phyloP scores from a whole-genome alignment of 2,888 invertebrate genomes.

The Melinopterus prodromus region DNA sequence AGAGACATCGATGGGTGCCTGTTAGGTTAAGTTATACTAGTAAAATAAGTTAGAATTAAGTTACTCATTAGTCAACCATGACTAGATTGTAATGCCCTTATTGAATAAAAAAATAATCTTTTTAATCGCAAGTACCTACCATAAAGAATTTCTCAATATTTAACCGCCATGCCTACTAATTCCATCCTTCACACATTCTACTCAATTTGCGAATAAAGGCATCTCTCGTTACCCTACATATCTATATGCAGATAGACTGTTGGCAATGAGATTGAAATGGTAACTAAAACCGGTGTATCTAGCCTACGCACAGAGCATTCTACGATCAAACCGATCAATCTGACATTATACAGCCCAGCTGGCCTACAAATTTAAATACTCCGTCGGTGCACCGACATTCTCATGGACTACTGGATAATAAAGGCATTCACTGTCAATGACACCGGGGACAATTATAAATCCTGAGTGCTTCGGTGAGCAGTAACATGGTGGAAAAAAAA shows the following conservation, averaged over 20 bases:
- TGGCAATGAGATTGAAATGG: constrained; percentile 17
- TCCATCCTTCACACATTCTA: neutral
- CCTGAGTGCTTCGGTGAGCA: neutral
- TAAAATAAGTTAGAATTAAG: too few relatives aligned
- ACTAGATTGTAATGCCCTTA: too few relatives aligned
- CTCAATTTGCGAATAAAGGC: neutral
- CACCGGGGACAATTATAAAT: neutral
- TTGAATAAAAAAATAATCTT: too few relatives aligned
- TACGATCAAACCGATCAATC: neutral
- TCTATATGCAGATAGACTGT: constrained; percentile 16
- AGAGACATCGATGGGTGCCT: too few relatives aligned
- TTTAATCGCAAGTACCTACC: too few relatives aligned
- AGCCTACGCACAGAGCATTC: constrained; percentile 12
- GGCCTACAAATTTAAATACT: neutral
- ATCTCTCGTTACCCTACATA: constrained; percentile 19
- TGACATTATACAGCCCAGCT: neutral
- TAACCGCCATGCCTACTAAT: too few relatives aligned
- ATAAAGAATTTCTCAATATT: too few relatives aligned
- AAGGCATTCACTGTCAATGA: constrained; percentile 4
- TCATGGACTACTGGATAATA: neutral
- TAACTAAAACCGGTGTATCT: neutral
- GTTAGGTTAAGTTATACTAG: too few relatives aligned
- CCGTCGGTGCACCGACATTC: neutral
- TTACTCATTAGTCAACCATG: too few relatives aligned
- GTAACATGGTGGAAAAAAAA: neutral